phyloP scores from a whole-genome alignment of 2,113 vertebrate species.

The Charina bottae region DNA sequence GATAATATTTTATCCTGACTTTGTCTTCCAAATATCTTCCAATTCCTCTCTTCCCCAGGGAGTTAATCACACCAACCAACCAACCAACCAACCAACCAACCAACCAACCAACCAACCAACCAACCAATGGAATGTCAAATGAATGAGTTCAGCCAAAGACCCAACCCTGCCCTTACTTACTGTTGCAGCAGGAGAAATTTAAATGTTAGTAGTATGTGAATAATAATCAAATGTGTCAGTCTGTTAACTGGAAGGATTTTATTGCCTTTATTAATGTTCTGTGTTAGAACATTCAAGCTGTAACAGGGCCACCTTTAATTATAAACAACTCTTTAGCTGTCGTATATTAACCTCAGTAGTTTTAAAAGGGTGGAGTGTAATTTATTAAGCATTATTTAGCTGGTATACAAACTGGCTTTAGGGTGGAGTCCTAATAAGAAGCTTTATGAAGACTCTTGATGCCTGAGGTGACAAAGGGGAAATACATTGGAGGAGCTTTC shows the following conservation, averaged over 20 bases:
- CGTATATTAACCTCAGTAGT: constrained; percentile 68
- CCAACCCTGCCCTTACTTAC: constrained; percentile 23
- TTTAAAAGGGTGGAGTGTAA: constrained; percentile 71
- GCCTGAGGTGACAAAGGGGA: constrained; percentile 67
- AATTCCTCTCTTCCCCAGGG: neutral
- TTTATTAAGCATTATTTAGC: constrained; percentile 71
- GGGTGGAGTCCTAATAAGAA: constrained; percentile 62
- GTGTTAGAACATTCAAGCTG: constrained; percentile 66
- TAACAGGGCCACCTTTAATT: constrained; percentile 71
- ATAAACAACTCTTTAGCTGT: constrained; percentile 74
- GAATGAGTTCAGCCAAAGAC: neutral
- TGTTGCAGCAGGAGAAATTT: constrained; percentile 32
- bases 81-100: neutral
- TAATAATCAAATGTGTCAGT: constrained; percentile 60
- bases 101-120: neutral
- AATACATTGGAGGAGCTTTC: constrained; percentile 68
- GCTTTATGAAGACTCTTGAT: constrained; percentile 65
- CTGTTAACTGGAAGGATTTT: constrained; percentile 60
- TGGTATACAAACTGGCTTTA: constrained; percentile 63
- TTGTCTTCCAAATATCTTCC: neutral
- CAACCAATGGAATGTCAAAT: neutral
- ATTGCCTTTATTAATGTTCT: constrained; percentile 68
- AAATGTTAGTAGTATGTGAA: constrained; percentile 60
- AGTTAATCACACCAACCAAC: neutral
- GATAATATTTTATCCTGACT: neutral